Conservation (phyloP, 2,888 invertebrate genomes). For the Eristalinus aeneus region DNA sequence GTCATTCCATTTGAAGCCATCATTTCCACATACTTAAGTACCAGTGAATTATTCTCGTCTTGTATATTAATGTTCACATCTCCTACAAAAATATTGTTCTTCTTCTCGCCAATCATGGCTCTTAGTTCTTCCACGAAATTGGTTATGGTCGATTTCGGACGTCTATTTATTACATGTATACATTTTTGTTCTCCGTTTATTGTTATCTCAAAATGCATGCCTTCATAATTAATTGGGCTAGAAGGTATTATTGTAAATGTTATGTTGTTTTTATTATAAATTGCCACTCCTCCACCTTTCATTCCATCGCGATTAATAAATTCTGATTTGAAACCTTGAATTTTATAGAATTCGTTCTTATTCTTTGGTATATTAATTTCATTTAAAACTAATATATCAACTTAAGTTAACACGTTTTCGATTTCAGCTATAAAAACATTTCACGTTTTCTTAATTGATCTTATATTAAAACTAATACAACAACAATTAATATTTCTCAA, state of each 20-base stretch:
- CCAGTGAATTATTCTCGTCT: too few species aligned
- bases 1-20: too few species aligned
- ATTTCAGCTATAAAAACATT: slow-evolving; percentile 8
- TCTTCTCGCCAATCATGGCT: too few species aligned
- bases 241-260: slow-evolving; percentile 12
- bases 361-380: slow-evolving; percentile 20
- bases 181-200: not conserved
- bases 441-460: slow-evolving; percentile 20
- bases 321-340: not conserved
- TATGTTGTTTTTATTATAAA: slow-evolving; percentile 31
- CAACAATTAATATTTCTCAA: slow-evolving; percentile 7
- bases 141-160: too few species aligned
- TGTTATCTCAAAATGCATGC: not conserved
- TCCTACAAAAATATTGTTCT: too few species aligned
- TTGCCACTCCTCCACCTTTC: slow-evolving; percentile 20
- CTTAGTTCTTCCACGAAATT: too few species aligned
- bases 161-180: not conserved
- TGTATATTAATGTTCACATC: too few species aligned
- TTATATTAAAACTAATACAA: slow-evolving; percentile 25
- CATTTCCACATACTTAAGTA: too few species aligned
- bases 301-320: slow-evolving; percentile 16
- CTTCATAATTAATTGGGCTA: slow-evolving; percentile 17
- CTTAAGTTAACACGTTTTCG: not conserved
- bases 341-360: not conserved
- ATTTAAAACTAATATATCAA: not conserved